A percentile compares a stretch with the other conserved stretches of the same genome.
phyloP scores from a whole-genome alignment of 2,888 invertebrate species.

The Ctena decussata region DNA sequence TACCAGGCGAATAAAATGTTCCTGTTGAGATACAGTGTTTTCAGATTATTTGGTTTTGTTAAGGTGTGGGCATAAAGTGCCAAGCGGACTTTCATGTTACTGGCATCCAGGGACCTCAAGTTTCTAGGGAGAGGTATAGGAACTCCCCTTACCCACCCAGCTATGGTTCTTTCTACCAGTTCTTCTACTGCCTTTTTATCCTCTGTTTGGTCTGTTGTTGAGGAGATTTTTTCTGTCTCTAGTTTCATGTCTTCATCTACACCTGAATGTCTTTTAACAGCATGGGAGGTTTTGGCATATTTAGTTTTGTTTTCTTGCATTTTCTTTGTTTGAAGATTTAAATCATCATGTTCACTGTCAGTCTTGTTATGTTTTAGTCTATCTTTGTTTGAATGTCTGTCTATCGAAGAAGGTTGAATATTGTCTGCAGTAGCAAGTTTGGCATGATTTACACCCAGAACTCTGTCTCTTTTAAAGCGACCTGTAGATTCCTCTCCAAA shows the following conservation, averaged over 20 bases:
- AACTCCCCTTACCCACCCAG: not conserved
- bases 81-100: not conserved
- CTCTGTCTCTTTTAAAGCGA: not conserved
- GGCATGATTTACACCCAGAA: too few relatives aligned
- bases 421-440: too few relatives aligned
- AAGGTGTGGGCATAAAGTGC: not conserved
- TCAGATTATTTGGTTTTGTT: conserved; percentile 29
- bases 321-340: not conserved
- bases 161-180: not conserved
- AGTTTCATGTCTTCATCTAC: not conserved
- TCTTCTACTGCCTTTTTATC: not conserved
- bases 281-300: not conserved
- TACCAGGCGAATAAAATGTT: conserved; percentile 38
- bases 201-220: not conserved
- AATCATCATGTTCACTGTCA: not conserved
- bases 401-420: too few relatives aligned
- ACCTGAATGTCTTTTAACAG: not conserved
- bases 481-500: not conserved
- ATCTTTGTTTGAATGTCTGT: too few relatives aligned
- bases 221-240: too few relatives aligned
- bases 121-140: not conserved
- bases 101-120: not conserved
- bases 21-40: conserved; percentile 12
- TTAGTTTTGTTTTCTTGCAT: not conserved
- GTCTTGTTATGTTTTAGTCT: not conserved